Percentiles rank a stretch among this genome's conserved stretches.
These are phyloP conservation scores for Brachyrhaphis roseni DNA, from an alignment of 2,797 vertebrate species.

Conservation along the genomic window DNA sequence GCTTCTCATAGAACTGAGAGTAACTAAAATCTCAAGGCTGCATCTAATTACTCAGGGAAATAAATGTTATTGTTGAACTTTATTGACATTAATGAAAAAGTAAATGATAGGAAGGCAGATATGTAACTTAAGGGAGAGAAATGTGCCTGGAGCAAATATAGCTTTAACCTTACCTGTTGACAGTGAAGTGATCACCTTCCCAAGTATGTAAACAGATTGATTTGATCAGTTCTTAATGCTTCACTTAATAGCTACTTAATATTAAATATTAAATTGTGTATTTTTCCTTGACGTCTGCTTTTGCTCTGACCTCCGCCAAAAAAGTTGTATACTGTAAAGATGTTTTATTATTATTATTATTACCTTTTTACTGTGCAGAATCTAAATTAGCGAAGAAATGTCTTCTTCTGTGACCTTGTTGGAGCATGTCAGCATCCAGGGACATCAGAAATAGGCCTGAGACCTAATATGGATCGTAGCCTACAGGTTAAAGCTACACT, in stretches of 20 bases:
- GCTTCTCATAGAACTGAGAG: not conserved
- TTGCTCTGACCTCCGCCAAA: not conserved
- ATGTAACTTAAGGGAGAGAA: conserved; percentile 19
- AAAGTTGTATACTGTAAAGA: not conserved
- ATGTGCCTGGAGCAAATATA: conserved; percentile 20
- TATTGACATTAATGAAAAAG: conserved; percentile 23
- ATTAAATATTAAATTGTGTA: not conserved
- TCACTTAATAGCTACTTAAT: not conserved
- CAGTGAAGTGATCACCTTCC: not conserved
- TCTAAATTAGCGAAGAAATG: conserved; percentile 58
- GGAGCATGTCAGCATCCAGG: conserved; percentile 65
- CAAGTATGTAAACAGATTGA: not conserved
- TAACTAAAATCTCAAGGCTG: conserved; percentile 22
- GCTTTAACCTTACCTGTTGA: not conserved
- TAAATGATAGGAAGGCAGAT: conserved; percentile 13
- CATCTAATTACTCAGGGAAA: conserved; percentile 40
- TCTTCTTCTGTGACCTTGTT: conserved; percentile 64
- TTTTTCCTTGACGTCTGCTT: not conserved
- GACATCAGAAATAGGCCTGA: conserved; percentile 63
- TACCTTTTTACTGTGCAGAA: conserved; percentile 23
- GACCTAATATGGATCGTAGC: conserved; percentile 47
- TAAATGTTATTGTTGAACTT: conserved; percentile 18
- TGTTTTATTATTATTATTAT: conserved; percentile 6
- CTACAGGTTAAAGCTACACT: conserved; percentile 45
- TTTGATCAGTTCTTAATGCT: not conserved